Evolutionary conservation across 2,113 vertebrate genomes (phyloP).

Genomic region (Passer domesticus): DNA sequence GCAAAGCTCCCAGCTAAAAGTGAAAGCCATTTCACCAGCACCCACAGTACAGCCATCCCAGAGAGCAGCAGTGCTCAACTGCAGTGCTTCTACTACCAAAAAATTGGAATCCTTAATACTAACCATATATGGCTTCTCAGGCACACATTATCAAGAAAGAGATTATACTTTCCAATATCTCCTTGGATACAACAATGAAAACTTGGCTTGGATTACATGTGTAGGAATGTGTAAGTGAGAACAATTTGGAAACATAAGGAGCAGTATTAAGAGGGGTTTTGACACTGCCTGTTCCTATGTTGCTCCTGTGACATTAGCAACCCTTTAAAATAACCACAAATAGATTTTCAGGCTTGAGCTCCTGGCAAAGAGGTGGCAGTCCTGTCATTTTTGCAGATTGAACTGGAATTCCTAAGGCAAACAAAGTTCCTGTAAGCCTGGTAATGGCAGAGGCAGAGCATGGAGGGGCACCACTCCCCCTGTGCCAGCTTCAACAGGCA

Average conservation of each 20-base stretch:
- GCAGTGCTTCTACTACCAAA: neutral
- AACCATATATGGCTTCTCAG: neutral
- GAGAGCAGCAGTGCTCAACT: neutral
- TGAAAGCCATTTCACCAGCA: neutral
- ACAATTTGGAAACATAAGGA: neutral
- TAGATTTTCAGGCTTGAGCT: neutral
- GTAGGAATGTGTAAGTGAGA: neutral
- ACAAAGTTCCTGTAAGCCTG: neutral
- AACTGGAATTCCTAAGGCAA: neutral
- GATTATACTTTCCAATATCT: neutral
- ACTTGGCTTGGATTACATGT: neutral
- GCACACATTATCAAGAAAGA: neutral
- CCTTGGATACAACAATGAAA: neutral
- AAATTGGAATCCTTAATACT: neutral
- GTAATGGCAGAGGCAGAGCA: neutral
- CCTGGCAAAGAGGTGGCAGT: neutral
- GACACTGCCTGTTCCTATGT: neutral
- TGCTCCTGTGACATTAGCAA: neutral
- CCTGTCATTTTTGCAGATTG: neutral
- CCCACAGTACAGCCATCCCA: neutral
- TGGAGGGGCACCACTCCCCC: rapidly evolving
- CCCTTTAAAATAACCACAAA: neutral
- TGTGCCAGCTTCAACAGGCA: neutral
- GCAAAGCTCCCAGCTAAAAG: neutral
- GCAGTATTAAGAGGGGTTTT: neutral